Conservation (phyloP, 2,113 vertebrate species). For the Rhombomys opimus region DNA sequence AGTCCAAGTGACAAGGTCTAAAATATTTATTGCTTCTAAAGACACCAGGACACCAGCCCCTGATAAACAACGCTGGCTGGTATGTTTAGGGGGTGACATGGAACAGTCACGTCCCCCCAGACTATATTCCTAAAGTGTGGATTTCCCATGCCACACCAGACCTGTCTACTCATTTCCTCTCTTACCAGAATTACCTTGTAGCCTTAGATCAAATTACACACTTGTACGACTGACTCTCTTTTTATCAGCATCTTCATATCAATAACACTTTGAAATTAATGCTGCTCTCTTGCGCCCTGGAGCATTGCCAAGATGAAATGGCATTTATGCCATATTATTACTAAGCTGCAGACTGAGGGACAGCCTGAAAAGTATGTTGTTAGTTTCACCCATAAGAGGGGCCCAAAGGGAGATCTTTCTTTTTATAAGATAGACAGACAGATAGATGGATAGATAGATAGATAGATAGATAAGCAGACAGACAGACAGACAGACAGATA, state of each 20-base stretch:
- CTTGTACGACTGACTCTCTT: neutral
- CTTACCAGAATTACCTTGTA: constrained; percentile 26
- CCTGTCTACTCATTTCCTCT: neutral
- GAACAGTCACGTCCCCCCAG: neutral
- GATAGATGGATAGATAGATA: neutral
- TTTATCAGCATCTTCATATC: constrained; percentile 12
- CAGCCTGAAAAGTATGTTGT: neutral
- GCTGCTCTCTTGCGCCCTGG: neutral
- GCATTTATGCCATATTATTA: neutral
- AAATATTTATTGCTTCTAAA: constrained; percentile 72
- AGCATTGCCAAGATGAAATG: constrained; percentile 31
- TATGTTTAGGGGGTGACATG: neutral
- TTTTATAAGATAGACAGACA: neutral
- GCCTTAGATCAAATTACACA: constrained; percentile 4
- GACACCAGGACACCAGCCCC: neutral
- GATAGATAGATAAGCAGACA: neutral
- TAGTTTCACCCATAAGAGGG: neutral
- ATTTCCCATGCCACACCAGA: constrained; percentile 1
- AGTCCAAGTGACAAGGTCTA: constrained; percentile 69
- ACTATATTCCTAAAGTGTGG: neutral
- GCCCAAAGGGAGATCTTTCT: neutral
- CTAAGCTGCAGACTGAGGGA: neutral
- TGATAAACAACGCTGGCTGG: neutral
- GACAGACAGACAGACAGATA: neutral
- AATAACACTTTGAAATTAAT: neutral